Base-by-base conservation (phyloP, 1,140 invertebrate genomes). In the Doryteuthis pealeii region DNA sequence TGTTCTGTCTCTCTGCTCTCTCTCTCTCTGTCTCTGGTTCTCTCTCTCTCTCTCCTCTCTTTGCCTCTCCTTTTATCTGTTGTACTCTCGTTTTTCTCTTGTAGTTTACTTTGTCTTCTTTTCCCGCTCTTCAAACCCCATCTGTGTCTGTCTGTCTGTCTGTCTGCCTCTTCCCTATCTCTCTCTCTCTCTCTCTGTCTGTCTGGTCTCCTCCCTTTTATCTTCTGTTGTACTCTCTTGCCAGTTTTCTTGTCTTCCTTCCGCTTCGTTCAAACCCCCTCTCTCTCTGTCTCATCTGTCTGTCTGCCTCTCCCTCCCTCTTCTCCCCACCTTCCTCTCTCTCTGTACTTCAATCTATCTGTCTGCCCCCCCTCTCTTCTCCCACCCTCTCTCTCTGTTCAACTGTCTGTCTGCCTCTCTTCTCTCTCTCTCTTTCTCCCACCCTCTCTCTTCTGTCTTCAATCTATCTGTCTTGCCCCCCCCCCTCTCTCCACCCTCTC, bases 261-360 rank as follows among this genome's bases (percentile, higher is more conserved):
- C 45, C 45, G 8, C 45, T 18, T 0, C 45, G 12, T 49, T 49
- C 22, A 22, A 49, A 22, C 45, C 45, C 45, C 22, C 30, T 26
- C 26, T 66, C 30, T 31, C 0, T 26, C 30, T 66, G 12, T 66
- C 65, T 66, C 65, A 12, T 22, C 1, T 26, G 12, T 30, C 62
- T 26, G 12, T 66, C 26, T 66, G 12, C 26, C 62, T 66, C 62
- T 66, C 62, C 26, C 49, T 54, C 49, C n/a, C 49, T n/a, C 26
- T 30, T 66, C 62, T 66, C 65, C 30, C 65, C 28, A 12, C 65
- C 22, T 66, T 31, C 28, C 65, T 66, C 65, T 66, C 65, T 31
- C 65, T 66, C 14, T 66, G n/a, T 66, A n/a, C 28, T 10, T 66
- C 58, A 40, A 40, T 40, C 10, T 40, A 40, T 40, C n/a, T n/a